Conservation (phyloP, 2,113 vertebrate genomes). For the Struthio camelus region DNA sequence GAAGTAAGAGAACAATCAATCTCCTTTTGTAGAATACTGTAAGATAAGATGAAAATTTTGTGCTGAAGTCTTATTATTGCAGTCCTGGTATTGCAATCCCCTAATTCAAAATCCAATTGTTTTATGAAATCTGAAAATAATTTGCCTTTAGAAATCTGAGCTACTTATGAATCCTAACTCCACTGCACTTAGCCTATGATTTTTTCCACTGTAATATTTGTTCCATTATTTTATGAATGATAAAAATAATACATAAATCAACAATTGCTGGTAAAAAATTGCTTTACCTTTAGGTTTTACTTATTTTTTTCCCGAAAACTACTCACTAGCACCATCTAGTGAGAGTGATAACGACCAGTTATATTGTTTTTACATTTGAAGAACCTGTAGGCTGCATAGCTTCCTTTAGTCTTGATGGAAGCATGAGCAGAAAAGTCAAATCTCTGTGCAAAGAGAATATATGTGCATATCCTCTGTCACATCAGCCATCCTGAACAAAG, state of each 20-base stretch:
- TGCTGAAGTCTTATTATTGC: not conserved
- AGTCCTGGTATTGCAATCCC: not conserved
- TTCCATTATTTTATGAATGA: not conserved
- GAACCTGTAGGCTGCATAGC: not conserved
- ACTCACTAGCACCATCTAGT: constrained; percentile 60
- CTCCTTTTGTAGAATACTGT: not conserved
- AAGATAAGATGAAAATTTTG: not conserved
- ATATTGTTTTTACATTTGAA: not conserved
- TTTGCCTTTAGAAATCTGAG: not conserved
- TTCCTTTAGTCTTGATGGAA: not conserved
- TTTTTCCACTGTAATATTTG: not conserved
- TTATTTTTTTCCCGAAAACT: constrained; percentile 22
- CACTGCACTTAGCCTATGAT: not conserved
- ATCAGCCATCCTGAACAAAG: not conserved
- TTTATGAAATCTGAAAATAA: not conserved
- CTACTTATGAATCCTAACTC: not conserved
- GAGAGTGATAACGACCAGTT: not conserved
- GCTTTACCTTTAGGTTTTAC: not conserved
- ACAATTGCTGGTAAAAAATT: not conserved
- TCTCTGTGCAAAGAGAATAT: not conserved
- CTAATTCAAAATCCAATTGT: not conserved
- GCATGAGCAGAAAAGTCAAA: not conserved
- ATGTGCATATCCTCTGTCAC: not conserved
- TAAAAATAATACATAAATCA: not conserved
- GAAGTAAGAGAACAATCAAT: not conserved